Evolutionary conservation across 2,113 vertebrate genomes (phyloP), one percentile per base, ranked within the genome.

Genomic region (Phocoena phocoena): DNA sequence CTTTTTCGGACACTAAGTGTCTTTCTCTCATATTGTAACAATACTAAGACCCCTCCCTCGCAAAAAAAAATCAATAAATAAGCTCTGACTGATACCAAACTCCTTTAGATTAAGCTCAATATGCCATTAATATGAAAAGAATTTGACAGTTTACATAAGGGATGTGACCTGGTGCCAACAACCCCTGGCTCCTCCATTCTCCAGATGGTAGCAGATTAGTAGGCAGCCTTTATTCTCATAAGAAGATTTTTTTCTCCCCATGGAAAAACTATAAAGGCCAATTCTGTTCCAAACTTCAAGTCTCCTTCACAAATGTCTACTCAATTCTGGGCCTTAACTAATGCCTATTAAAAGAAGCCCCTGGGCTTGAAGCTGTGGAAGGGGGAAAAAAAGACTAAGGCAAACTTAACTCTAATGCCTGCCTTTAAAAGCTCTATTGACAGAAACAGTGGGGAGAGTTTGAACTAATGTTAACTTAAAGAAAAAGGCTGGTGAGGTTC

Each of bases 111-210:
- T 98, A 99, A 98, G 99, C 95, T 98, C 97, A 98, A 99, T 98
- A 99, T 97, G 97, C 97, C 98, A 99, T 99, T 98, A 99, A 98
- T 98, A 98, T 98, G 98, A 97, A 98, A 99, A 99, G 98, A 99
- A 99, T 99, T 98, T 99, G 98, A 99, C 98, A 98, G 98, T 99
- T 99, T 99, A 99, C 99, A 99, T 99, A 98, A 97, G 99, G 99
- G 99, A 99, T 99, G 98, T 99, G 99, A 99, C 99, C 99, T 97
- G 96, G 89, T 98, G 98, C 98, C 98, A 99, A 98, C 98, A 98
- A 99, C 98, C 98, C 98, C 98, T 98, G 98, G 98, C 98, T 99
- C 99, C 98, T 98, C 98, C 98, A 99, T 99, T 99, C 98, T 99
- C 99, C 99, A 99, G 99, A 99, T 98, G 97, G 98, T 97, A 98